These are phyloP conservation scores for Bombyx huttoni DNA, from an alignment of 2,888 invertebrate genomes.

Conservation along the genomic window DNA sequence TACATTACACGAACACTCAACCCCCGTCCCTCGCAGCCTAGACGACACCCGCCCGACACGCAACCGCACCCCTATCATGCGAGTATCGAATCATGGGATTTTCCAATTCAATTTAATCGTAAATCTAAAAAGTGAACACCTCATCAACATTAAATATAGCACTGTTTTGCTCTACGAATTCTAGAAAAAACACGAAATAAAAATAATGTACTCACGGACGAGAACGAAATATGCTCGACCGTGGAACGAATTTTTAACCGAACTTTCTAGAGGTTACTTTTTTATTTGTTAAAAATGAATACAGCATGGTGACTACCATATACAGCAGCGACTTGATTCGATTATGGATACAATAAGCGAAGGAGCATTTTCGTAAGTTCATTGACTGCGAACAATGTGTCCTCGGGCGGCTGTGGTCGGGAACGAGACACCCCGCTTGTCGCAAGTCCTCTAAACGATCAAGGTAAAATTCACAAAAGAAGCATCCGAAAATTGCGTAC, in stretches of 20 bases:
- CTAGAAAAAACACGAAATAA: background rate
- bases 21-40: constrained; percentile 19
- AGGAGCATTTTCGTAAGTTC: constrained; percentile 66
- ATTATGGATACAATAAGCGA: constrained; percentile 67
- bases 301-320: constrained; percentile 51
- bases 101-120: constrained; percentile 63
- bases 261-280: constrained; percentile 23
- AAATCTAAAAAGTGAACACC: constrained; percentile 25
- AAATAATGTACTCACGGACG: background rate
- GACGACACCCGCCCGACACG: constrained; percentile 36
- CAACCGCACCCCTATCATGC: constrained; percentile 67
- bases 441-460: constrained; percentile 52
- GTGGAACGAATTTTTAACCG: constrained; percentile 10
- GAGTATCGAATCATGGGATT: constrained; percentile 63
- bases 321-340: constrained; percentile 57
- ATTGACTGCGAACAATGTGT: constrained; percentile 65
- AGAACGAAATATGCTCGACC: constrained; percentile 9
- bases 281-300: constrained; percentile 47
- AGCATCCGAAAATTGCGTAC: constrained; percentile 18
- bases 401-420: constrained; percentile 32
- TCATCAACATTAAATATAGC: constrained; percentile 1
- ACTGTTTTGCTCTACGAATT: constrained; percentile 2
- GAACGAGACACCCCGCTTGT: constrained; percentile 33
- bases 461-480: constrained; percentile 41
- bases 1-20: constrained; percentile 51